A percentile compares a stretch with the other conserved stretches of the same genome.
Conservation (phyloP, 1,140 invertebrate genomes). For the Eriosoma lanigerum region DNA sequence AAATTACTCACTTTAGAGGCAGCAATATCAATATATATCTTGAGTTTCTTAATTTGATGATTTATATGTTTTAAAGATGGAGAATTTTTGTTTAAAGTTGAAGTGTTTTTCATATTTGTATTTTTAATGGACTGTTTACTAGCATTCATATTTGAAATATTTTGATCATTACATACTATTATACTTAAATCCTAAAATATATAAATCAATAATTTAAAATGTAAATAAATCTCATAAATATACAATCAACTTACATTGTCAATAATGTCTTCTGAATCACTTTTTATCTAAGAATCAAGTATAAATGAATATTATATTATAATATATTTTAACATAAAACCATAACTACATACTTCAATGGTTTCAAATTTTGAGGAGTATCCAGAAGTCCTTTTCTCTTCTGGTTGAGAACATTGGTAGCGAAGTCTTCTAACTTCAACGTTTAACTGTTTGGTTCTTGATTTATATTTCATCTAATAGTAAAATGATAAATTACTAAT, state of each 20-base stretch:
- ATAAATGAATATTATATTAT: background rate
- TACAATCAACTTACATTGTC: background rate
- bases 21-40: background rate
- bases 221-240: background rate
- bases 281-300: background rate
- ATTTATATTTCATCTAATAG: constrained; percentile 38
- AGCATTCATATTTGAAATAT: background rate
- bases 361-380: background rate
- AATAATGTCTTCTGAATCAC: background rate
- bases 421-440: background rate
- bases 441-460: constrained; percentile 6
- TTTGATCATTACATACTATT: background rate
- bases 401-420: background rate
- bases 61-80: background rate
- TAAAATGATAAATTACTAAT: too few species aligned
- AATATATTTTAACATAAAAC: background rate
- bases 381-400: background rate
- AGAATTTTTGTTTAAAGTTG: constrained; percentile 12
- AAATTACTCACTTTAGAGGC: background rate
- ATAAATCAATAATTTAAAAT: too few species aligned
- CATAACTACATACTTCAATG: background rate
- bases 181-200: background rate
- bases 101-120: background rate
- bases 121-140: background rate
- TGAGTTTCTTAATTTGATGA: background rate